A percentile compares a stretch with the other conserved stretches of the same genome.
These are phyloP conservation scores for Acromyrmex heyeri DNA, from an alignment of 1,140 invertebrate genomes.

Conservation along the genomic window DNA sequence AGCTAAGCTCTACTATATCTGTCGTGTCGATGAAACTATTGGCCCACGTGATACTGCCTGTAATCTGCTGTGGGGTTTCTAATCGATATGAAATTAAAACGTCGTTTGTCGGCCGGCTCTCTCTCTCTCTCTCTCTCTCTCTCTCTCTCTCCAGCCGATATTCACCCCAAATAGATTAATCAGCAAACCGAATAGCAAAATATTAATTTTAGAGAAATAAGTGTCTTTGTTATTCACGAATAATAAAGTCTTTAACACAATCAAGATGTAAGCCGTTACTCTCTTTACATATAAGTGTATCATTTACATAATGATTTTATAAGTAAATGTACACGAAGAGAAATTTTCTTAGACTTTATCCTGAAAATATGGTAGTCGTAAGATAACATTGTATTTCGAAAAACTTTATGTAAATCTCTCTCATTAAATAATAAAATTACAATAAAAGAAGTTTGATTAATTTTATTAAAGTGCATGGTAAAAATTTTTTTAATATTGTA, in stretches of 20 bases:
- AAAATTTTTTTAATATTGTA: no score
- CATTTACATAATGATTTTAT: background rate
- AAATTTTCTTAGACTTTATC: no score
- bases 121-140: slow-evolving; percentile 37
- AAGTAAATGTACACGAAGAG: background rate
- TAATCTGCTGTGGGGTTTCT: slow-evolving; percentile 63
- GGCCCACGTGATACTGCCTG: slow-evolving; percentile 64
- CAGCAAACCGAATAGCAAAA: slow-evolving; percentile 24
- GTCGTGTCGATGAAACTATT: slow-evolving; percentile 69
- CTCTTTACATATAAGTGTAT: background rate
- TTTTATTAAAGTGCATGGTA: no score
- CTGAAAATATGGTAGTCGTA: no score
- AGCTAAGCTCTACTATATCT: slow-evolving; percentile 65
- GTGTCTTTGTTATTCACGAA: background rate
- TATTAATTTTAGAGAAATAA: slow-evolving; percentile 36
- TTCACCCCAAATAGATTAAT: slow-evolving; percentile 47
- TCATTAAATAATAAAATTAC: no score
- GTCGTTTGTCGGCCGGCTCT: slow-evolving; percentile 52
- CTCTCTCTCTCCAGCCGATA: slow-evolving; percentile 14
- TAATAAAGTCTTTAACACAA: background rate
- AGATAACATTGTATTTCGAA: no score
- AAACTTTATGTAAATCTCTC: no score
- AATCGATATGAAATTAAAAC: slow-evolving; percentile 72
- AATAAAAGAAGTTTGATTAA: no score
- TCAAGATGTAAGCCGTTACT: background rate